phyloP scores from a whole-genome alignment of 2,113 vertebrate genomes.

The Pollachius pollachius region DNA sequence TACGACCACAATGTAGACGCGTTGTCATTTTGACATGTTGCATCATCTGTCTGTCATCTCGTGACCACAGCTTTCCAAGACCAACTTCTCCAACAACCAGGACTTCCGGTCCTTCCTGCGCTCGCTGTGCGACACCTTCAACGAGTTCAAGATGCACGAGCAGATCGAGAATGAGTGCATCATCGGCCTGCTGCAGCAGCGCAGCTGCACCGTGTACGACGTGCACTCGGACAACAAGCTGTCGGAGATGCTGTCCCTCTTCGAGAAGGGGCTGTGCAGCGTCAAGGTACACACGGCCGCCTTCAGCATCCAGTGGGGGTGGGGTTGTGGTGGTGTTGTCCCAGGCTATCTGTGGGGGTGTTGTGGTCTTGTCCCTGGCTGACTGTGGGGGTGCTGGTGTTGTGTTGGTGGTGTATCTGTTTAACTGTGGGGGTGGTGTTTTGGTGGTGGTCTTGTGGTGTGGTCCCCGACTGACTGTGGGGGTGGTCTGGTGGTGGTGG shows the following conservation, averaged over 20 bases:
- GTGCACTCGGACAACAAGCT: slow-evolving; percentile 98
- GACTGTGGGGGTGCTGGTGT: too few species aligned
- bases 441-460: too few species aligned
- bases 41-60: background rate
- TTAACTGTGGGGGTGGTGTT: too few species aligned
- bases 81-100: slow-evolving; percentile 98
- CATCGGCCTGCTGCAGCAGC: slow-evolving; percentile 90
- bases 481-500: too few species aligned
- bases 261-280: slow-evolving; percentile 92
- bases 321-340: too few species aligned
- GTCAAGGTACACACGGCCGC: slow-evolving; percentile 78
- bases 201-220: slow-evolving; percentile 91
- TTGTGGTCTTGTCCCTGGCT: too few species aligned
- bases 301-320: background rate
- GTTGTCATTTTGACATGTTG: too few species aligned
- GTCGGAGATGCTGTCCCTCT: slow-evolving; percentile 95
- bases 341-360: too few species aligned
- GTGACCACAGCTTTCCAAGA: slow-evolving; percentile 88
- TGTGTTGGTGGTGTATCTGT: too few species aligned
- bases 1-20: too few species aligned
- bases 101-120: slow-evolving; percentile 96
- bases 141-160: slow-evolving; percentile 98
- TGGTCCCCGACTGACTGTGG: too few species aligned
- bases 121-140: slow-evolving; percentile 93
- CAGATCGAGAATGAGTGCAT: slow-evolving; percentile 99